A percentile compares a stretch with the other conserved stretches of the same genome.
These are phyloP conservation scores for Diplodus puntazzo DNA, from an alignment of 2,797 vertebrate species.

Conservation along the genomic window DNA sequence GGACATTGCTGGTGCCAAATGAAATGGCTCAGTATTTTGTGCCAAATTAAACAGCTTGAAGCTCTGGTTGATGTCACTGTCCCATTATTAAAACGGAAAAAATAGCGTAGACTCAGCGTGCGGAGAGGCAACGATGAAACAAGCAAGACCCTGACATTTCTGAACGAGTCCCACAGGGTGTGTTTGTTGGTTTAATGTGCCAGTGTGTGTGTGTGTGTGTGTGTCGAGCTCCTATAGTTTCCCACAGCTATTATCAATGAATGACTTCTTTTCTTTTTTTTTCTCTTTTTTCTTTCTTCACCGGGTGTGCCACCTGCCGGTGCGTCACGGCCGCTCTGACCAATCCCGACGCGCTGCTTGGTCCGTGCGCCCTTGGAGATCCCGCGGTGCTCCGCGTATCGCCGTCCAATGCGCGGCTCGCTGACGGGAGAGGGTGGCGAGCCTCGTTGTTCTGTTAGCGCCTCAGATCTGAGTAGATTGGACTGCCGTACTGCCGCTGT, in stretches of 20 bases:
- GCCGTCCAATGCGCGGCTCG: slow-evolving; percentile 47
- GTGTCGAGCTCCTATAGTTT: background rate
- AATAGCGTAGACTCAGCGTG: slow-evolving; percentile 3
- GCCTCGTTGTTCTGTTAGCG: slow-evolving; percentile 11
- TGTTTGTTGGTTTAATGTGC: slow-evolving; percentile 2
- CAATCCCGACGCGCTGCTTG: slow-evolving; percentile 77
- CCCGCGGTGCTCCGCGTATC: slow-evolving; percentile 64
- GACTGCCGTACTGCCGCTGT: slow-evolving; percentile 53
- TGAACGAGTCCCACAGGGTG: background rate
- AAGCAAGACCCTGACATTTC: slow-evolving; percentile 6
- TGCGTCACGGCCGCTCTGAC: slow-evolving; percentile 79
- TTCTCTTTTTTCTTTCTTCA: no score
- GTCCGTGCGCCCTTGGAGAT: slow-evolving; percentile 78
- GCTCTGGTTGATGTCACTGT: slow-evolving; percentile 21
- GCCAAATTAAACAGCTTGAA: slow-evolving; percentile 44
- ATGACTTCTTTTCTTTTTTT: no score
- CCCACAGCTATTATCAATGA: slow-evolving; percentile 53
- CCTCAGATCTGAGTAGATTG: slow-evolving; percentile 47
- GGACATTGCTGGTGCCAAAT: slow-evolving; percentile 31
- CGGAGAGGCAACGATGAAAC: background rate
- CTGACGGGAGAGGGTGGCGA: slow-evolving; percentile 56
- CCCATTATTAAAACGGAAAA: slow-evolving; percentile 22
- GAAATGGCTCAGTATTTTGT: slow-evolving; percentile 22
- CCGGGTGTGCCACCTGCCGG: slow-evolving; percentile 85
- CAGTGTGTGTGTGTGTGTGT: background rate